A percentile compares a stretch with the other conserved stretches of the same genome.
These are phyloP conservation scores for Merodon equestris DNA, from an alignment of 2,888 invertebrate species.

Conservation along the genomic window DNA sequence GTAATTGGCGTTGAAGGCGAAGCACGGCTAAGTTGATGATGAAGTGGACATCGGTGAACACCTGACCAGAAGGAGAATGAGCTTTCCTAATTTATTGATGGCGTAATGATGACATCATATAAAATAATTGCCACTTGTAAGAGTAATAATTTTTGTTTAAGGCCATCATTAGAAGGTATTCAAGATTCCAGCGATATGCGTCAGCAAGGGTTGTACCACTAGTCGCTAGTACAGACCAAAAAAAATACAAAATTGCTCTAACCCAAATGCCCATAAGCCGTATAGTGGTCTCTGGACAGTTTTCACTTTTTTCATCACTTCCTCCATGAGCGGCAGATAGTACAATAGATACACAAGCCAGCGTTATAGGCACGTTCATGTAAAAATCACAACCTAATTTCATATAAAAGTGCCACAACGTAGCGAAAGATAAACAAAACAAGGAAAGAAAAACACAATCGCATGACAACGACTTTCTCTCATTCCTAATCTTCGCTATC, in stretches of 20 bases:
- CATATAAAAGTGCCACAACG: not conserved
- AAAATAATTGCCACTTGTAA: no score
- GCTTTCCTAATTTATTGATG: constrained; percentile 29
- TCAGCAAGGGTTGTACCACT: no score
- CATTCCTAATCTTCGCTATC: constrained; percentile 18
- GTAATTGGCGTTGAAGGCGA: no score
- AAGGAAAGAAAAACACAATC: not conserved
- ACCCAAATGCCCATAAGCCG: constrained; percentile 10
- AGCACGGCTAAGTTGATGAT: no score
- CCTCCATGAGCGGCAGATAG: not conserved
- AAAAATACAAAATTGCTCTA: constrained; percentile 17
- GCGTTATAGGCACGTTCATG: no score
- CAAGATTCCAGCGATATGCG: no score
- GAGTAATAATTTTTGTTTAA: no score
- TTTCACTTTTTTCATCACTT: constrained; percentile 41
- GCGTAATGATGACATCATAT: constrained; percentile 48
- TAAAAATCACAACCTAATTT: not conserved
- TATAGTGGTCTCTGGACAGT: constrained; percentile 12
- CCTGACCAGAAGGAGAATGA: no score
- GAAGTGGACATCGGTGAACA: no score
- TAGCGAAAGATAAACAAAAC: not conserved
- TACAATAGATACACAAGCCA: not conserved
- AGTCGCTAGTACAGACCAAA: no score
- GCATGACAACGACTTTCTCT: constrained; percentile 44
- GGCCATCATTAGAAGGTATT: no score